Evolutionary conservation across 2,888 invertebrate species (phyloP), one percentile per base, ranked within the genome.

Genomic region (Ophion ventricosus): DNA sequence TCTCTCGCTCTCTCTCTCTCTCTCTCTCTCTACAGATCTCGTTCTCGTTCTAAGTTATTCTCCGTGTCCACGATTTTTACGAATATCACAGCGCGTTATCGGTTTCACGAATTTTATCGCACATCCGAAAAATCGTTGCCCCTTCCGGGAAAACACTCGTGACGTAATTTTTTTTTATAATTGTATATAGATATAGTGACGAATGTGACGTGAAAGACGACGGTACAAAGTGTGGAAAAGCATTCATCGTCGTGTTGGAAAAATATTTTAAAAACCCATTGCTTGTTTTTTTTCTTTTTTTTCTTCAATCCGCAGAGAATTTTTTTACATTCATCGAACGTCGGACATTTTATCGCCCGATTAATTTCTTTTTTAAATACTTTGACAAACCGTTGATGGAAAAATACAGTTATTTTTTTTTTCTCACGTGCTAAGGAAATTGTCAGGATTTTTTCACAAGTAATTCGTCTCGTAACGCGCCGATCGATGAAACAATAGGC

Each of bases 201-300:
- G 49, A 78, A 17, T 40, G 72, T 63, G 61, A 75, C 69, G 20
- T 66, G 63, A 57, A 23, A 61, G 54, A 67, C 20, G 25, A 80
- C 49, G 79, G 83, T 83, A 83, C 83, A 83, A 83, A 80, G 54
- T 69, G 54, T 69, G 25, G 0, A 8, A 25, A 49, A 67, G 23
- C 14, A 49, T 43, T 20, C 0, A n/a, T 61, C 26, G 35, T 35
- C 29, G 35, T 64, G 23, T 40, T 35, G 35, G 0, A 43, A 66
- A 10, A 10, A 69, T 29, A 23, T 0, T n/a, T n/a, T 7, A 25
- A 49, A 23, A 69, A 17, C 43, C 0, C 54, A n/a, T 25, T 29
- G 54, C 26, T 10, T 0, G 25, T 26, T 2, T 8, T 14, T 23
- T 25, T 29, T 69, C 26, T 10, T 0, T 49, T 26, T 2, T 8